Evolutionary conservation across 2,888 invertebrate genomes (phyloP).

Genomic region (Eremobia ochroleuca): DNA sequence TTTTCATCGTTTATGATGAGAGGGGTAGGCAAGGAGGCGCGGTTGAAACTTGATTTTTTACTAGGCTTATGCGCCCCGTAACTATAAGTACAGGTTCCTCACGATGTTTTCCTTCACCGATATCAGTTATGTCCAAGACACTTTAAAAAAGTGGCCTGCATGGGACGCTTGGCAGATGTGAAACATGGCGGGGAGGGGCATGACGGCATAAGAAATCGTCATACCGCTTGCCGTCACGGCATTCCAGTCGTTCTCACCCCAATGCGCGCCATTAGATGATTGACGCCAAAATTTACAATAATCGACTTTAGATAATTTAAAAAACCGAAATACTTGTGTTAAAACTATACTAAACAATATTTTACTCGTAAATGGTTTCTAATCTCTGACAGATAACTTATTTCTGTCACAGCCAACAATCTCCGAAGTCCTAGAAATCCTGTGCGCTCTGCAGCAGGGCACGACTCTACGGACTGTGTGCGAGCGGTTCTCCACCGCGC

Average conservation of each 20-base stretch:
- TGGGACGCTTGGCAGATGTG: neutral
- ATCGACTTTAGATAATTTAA: neutral
- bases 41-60: too few species aligned
- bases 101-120: neutral
- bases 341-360: neutral
- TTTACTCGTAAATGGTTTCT: neutral
- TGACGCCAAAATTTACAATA: neutral
- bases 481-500: constrained; percentile 76
- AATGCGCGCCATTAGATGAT: neutral
- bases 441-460: constrained; percentile 87
- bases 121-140: neutral
- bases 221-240: neutral
- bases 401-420: constrained; percentile 74
- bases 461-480: constrained; percentile 85
- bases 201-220: neutral
- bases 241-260: neutral
- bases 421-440: constrained; percentile 79
- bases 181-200: neutral
- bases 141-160: neutral
- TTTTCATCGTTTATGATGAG: too few species aligned
- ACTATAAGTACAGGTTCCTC: neutral
- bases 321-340: neutral
- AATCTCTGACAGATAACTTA: neutral
- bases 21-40: too few species aligned
- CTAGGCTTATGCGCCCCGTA: too few species aligned